These are phyloP conservation scores for Mesopsocus fuscifrons DNA, from an alignment of 2,888 invertebrate species.

Conservation along the genomic window DNA sequence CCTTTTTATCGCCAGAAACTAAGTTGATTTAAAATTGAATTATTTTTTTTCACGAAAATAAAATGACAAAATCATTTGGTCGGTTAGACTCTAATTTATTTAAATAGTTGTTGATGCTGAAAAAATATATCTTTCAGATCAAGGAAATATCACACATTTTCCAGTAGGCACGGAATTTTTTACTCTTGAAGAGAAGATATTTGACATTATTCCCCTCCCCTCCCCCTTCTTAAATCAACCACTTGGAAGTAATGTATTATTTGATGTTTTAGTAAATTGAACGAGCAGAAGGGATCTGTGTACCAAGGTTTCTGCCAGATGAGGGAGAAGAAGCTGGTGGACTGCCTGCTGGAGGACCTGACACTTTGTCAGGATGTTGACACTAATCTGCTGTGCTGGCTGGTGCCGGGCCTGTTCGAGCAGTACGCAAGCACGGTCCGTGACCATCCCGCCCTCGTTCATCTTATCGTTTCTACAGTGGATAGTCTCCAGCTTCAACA, in stretches of 20 bases:
- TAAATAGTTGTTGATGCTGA: too few species aligned
- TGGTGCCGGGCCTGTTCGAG: slow-evolving; percentile 81
- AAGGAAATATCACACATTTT: too few species aligned
- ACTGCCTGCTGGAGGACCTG: slow-evolving; percentile 61
- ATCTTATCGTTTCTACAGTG: slow-evolving; percentile 74
- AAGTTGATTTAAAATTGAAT: too few species aligned
- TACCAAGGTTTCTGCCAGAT: slow-evolving; percentile 79
- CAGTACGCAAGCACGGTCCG: slow-evolving; percentile 75
- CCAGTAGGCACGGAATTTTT: too few species aligned
- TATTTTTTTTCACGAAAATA: too few species aligned
- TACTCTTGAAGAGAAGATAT: too few species aligned
- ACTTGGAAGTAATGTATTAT: slow-evolving; percentile 14
- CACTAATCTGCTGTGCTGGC: slow-evolving; percentile 71
- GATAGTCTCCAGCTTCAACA: slow-evolving; percentile 82
- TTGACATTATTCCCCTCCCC: too few species aligned
- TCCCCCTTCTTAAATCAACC: too few species aligned
- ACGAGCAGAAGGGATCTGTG: slow-evolving; percentile 56
- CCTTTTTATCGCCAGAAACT: too few species aligned
- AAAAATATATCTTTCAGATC: too few species aligned
- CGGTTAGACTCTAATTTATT: too few species aligned
- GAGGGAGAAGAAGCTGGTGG: slow-evolving; percentile 52
- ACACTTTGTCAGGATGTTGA: slow-evolving; percentile 79
- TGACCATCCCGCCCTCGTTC: slow-evolving; percentile 73
- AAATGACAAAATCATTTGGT: too few species aligned
- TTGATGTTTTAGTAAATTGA: slow-evolving; percentile 27